Percentiles rank a stretch among this genome's conserved stretches.
phyloP scores from a whole-genome alignment of 2,113 vertebrate genomes.

The Noturus placidus region DNA sequence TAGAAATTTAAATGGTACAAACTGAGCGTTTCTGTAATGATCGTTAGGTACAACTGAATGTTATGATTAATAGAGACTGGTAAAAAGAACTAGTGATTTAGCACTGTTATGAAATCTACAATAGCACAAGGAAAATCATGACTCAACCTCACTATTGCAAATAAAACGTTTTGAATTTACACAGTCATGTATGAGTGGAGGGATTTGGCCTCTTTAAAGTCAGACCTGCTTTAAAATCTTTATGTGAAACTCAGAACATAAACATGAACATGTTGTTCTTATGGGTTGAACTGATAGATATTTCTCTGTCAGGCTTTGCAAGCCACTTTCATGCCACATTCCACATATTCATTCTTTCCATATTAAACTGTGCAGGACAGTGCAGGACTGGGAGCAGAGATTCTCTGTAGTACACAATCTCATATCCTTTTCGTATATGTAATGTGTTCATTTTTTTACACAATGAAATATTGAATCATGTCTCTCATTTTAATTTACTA shows the following conservation, averaged over 20 bases:
- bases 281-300: constrained; percentile 4
- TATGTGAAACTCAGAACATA: neutral
- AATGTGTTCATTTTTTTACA: neutral
- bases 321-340: constrained; percentile 44
- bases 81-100: neutral
- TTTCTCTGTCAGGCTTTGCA: neutral
- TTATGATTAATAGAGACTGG: neutral
- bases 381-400: neutral
- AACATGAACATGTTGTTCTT: neutral
- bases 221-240: neutral
- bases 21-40: neutral
- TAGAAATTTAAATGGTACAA: neutral
- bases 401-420: neutral
- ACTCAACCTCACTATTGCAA: neutral
- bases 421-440: neutral
- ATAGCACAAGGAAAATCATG: neutral
- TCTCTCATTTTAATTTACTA: neutral
- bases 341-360: constrained; percentile 42
- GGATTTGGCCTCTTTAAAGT: neutral
- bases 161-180: neutral
- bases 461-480: neutral
- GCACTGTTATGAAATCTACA: neutral
- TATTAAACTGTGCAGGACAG: neutral
- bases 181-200: neutral
- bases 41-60: neutral